Evolutionary conservation across 2,888 invertebrate species (phyloP).

Genomic region (Acleris sparsana): DNA sequence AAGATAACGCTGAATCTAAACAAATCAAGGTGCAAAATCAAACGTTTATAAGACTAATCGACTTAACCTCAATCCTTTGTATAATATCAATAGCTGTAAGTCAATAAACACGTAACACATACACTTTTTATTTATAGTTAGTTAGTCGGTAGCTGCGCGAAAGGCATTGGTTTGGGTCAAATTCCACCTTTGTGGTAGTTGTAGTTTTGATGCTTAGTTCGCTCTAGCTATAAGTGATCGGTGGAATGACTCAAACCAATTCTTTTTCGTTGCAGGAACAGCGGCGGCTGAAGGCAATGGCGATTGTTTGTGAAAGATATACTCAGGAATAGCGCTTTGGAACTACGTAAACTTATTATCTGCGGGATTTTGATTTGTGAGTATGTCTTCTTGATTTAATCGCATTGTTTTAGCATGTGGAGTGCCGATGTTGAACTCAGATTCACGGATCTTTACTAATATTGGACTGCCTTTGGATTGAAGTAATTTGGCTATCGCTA

Average conservation of each 20-base stretch:
- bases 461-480: too few species aligned
- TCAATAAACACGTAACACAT: constrained; percentile 1
- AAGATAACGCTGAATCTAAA: constrained; percentile 9
- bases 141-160: constrained; percentile 39
- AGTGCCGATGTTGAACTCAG: too few species aligned
- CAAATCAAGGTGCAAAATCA: background rate
- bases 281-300: constrained; percentile 38
- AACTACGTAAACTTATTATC: background rate
- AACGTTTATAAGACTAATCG: too few species aligned
- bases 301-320: constrained; percentile 2
- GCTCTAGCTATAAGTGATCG: constrained; percentile 41
- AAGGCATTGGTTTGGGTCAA: constrained; percentile 74
- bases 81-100: background rate
- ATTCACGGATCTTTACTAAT: too few species aligned
- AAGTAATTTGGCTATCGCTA: too few species aligned
- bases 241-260: constrained; percentile 72
- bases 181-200: constrained; percentile 59
- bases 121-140: constrained; percentile 2
- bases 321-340: background rate
- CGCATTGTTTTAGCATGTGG: too few species aligned
- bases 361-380: background rate
- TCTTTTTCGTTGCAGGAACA: constrained; percentile 65
- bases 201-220: constrained; percentile 43
- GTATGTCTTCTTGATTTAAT: too few species aligned
- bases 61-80: background rate